Conservation (phyloP, 1,140 invertebrate genomes). For the Drosophila nebulosa region DNA sequence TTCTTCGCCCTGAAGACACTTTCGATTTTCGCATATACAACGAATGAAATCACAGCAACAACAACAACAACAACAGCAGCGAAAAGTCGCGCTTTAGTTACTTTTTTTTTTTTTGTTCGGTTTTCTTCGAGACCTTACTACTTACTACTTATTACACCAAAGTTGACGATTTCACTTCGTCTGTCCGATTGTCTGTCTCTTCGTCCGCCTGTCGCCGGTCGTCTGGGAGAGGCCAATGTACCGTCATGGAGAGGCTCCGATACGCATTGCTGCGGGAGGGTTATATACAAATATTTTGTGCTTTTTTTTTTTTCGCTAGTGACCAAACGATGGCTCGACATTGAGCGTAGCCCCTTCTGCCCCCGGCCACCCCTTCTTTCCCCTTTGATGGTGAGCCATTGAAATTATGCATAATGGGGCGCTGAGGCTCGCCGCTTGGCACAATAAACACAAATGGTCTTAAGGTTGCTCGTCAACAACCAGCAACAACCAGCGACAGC, state of each 20-base stretch:
- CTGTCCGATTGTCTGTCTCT: background rate
- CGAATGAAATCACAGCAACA: conserved; percentile 38
- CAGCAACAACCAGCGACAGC: background rate
- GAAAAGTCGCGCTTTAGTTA: conserved; percentile 18
- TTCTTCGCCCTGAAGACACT: conserved; percentile 38
- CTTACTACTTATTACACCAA: conserved; percentile 45
- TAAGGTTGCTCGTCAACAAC: conserved; percentile 28
- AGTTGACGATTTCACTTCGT: conserved; percentile 61
- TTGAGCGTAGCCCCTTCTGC: background rate
- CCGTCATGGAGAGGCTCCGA: background rate
- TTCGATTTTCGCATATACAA: conserved; percentile 66
- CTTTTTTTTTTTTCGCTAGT: background rate
- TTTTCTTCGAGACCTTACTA: conserved; percentile 39
- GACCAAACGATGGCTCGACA: conserved; percentile 8
- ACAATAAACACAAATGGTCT: conserved; percentile 34
- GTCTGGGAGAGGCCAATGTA: conserved; percentile 10
- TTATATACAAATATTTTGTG: background rate
- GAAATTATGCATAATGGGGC: conserved; percentile 59
- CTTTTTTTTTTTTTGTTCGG: background rate
- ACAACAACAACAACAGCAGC: conserved; percentile 23
- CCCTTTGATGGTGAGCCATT: conserved; percentile 18
- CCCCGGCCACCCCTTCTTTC: too few relatives aligned
- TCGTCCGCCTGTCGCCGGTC: background rate
- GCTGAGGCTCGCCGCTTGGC: conserved; percentile 21
- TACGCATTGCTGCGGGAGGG: background rate